Percentiles rank a stretch among this genome's conserved stretches.
Conservation (phyloP, 1,140 invertebrate species). For the Caenorhabditis inopinata region DNA sequence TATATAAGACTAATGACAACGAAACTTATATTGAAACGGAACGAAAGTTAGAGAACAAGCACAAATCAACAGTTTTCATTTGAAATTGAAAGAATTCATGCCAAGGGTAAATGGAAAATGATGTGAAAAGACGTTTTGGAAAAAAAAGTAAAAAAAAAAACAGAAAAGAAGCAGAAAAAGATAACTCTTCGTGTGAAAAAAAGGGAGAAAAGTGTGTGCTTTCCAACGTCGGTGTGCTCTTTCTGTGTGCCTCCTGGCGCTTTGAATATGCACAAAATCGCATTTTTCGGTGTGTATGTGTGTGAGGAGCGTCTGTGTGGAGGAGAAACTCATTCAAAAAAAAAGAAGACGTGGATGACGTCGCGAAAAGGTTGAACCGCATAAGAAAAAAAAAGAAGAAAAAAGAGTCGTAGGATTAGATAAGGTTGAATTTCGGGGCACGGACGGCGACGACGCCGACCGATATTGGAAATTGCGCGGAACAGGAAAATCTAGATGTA, state of each 20-base stretch:
- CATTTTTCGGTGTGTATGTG: background rate
- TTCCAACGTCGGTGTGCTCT: background rate
- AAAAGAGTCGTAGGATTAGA: background rate
- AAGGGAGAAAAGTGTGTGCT: background rate
- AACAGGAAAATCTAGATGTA: background rate
- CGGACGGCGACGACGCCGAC: too few relatives aligned
- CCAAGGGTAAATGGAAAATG: background rate
- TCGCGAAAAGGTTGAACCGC: background rate
- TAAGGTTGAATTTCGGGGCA: slow-evolving; percentile 26
- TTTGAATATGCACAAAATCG: slow-evolving; percentile 20
- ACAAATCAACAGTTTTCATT: background rate
- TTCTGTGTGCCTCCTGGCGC: background rate
- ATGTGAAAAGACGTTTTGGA: too few relatives aligned
- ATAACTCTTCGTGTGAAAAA: slow-evolving; percentile 33
- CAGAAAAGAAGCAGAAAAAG: background rate
- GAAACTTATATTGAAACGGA: background rate
- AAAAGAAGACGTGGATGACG: background rate
- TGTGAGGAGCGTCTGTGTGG: too few relatives aligned
- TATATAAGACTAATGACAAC: background rate
- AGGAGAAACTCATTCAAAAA: too few relatives aligned
- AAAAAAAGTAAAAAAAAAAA: too few relatives aligned
- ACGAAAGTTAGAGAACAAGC: background rate
- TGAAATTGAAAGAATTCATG: background rate
- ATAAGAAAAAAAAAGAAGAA: background rate
- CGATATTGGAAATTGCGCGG: slow-evolving; percentile 28